Percentiles rank a stretch among this genome's conserved stretches.
phyloP scores from a whole-genome alignment of 2,888 invertebrate genomes.

The Cinara cedri region DNA sequence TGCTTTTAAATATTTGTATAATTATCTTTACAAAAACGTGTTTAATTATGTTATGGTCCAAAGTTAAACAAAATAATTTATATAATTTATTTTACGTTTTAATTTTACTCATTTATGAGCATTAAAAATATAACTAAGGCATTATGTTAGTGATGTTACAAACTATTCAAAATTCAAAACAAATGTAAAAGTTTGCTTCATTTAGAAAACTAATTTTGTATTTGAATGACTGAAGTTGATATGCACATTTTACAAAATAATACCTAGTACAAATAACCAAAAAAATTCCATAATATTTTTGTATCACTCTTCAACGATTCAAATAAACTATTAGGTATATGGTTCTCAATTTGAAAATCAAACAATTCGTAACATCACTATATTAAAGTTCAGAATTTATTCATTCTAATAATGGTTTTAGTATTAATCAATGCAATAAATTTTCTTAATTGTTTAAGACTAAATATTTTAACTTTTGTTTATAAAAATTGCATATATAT shows the following conservation, averaged over 20 bases:
- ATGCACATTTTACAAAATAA: no score
- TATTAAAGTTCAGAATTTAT: not conserved
- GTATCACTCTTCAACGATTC: no score
- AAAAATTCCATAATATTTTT: no score
- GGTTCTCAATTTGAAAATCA: no score
- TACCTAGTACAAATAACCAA: no score
- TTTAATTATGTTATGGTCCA: constrained; percentile 28
- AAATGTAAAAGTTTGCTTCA: no score
- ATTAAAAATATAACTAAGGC: constrained; percentile 6
- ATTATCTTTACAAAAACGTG: constrained; percentile 30
- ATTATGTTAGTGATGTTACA: not conserved
- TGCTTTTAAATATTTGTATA: constrained; percentile 17
- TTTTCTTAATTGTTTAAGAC: constrained; percentile 18
- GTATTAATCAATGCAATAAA: constrained; percentile 1
- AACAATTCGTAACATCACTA: no score
- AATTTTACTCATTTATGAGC: constrained; percentile 2
- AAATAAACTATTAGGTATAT: no score
- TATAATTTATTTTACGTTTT: constrained; percentile 1
- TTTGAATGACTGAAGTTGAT: no score
- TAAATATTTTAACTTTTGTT: constrained; percentile 15
- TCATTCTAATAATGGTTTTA: constrained; percentile 23
- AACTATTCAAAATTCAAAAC: no score
- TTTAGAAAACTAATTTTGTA: no score
- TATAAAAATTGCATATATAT: not conserved
- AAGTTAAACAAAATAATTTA: constrained; percentile 13